Conservation (phyloP, 1,140 invertebrate genomes). For the Andricus grossulariae region DNA sequence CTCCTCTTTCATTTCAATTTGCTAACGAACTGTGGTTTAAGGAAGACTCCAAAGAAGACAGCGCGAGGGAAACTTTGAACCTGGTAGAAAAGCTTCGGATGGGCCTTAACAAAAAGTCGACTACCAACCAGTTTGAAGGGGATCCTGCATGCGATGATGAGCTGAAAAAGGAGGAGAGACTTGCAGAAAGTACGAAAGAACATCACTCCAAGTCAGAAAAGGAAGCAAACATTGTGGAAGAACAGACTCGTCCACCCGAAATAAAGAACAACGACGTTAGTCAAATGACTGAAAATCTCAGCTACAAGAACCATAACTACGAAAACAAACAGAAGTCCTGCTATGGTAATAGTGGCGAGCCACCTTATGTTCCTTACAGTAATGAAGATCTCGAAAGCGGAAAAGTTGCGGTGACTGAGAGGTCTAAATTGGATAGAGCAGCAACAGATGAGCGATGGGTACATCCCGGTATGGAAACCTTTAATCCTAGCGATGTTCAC, state of each 20-base stretch:
- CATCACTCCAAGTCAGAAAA: constrained; percentile 35
- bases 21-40: constrained; percentile 81
- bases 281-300: constrained; percentile 41
- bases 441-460: constrained; percentile 82
- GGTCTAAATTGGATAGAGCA: constrained; percentile 74
- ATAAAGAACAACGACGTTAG: constrained; percentile 35
- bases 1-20: constrained; percentile 81
- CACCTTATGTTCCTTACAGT: constrained; percentile 56
- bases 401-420: constrained; percentile 67
- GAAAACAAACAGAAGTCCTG: constrained; percentile 68
- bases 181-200: constrained; percentile 40
- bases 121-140: constrained; percentile 72
- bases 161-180: constrained; percentile 49
- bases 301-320: constrained; percentile 46
- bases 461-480: constrained; percentile 77
- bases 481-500: constrained; percentile 68
- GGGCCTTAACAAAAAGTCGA: constrained; percentile 81
- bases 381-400: constrained; percentile 63
- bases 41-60: constrained; percentile 87
- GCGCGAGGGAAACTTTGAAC: constrained; percentile 85
- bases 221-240: constrained; percentile 41
- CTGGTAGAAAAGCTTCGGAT: constrained; percentile 86
- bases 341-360: constrained; percentile 62
- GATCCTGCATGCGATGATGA: constrained; percentile 59
- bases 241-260: background rate